phyloP scores from a whole-genome alignment of 37 sponge, comb jelly and placozoan genomes.

The Mnemiopsis leidyi region DNA sequence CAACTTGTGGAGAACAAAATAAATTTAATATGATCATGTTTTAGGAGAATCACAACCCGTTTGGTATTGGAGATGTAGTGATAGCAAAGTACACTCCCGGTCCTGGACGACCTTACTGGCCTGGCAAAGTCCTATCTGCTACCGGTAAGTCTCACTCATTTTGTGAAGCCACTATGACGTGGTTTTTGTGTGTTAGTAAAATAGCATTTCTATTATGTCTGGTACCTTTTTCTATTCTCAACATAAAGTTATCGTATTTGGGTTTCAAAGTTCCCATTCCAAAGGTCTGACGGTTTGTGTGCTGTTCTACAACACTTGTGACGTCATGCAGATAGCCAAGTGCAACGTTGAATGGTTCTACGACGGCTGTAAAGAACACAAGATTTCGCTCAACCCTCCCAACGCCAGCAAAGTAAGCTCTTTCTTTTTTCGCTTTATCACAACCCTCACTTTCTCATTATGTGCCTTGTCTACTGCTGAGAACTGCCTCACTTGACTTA shows the following conservation, averaged over 20 bases:
- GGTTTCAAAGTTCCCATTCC: no score
- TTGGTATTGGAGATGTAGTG: conserved; percentile 55
- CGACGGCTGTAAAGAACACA: conserved; percentile 16
- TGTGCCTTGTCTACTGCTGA: no score
- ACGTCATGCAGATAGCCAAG: conserved; percentile 61
- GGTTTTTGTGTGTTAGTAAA: no score
- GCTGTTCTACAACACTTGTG: conserved; percentile 2
- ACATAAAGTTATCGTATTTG: no score
- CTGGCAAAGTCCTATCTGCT: background rate
- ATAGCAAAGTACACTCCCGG: background rate
- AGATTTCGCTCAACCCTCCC: background rate
- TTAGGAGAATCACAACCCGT: conserved; percentile 22
- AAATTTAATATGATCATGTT: background rate
- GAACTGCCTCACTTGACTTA: no score
- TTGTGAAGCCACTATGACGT: no score
- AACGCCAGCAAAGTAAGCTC: conserved; percentile 34
- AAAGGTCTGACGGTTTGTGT: conserved; percentile 43
- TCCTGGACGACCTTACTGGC: conserved; percentile 51
- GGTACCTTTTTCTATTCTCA: no score
- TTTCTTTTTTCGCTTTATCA: no score
- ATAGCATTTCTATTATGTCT: no score
- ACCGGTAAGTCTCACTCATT: conserved; percentile 62
- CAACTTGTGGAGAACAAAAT: no score
- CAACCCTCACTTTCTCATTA: no score
- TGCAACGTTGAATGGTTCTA: conserved; percentile 52